These are phyloP conservation scores for Cryptus viduatorius DNA, from an alignment of 2,888 invertebrate genomes.

Conservation along the genomic window DNA sequence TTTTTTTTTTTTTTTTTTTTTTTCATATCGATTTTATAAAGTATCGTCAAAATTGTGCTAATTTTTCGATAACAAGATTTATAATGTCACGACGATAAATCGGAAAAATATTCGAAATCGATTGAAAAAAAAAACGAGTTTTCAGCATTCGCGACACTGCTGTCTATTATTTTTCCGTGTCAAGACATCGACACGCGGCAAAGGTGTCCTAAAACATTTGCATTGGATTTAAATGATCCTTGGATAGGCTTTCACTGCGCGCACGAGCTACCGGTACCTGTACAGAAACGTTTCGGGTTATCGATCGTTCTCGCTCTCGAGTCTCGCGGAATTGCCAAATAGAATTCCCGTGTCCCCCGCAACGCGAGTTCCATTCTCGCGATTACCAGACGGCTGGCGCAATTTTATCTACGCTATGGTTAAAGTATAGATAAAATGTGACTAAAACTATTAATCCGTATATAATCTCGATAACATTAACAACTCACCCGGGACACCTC, in stretches of 20 bases:
- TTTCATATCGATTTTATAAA: too few relatives aligned
- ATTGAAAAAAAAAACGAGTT: too few relatives aligned
- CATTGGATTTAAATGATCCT: conserved; percentile 24
- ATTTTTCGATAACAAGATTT: too few relatives aligned
- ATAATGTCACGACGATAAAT: too few relatives aligned
- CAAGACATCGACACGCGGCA: conserved; percentile 4
- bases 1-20: too few relatives aligned
- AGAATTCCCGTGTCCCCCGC: conserved; percentile 29
- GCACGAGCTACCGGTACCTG: not conserved
- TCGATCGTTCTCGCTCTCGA: not conserved
- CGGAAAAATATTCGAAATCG: too few relatives aligned
- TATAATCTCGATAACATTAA: not conserved
- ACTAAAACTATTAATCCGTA: not conserved
- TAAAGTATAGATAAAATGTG: not conserved
- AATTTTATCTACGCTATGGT: conserved; percentile 29
- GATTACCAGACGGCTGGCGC: conserved; percentile 29
- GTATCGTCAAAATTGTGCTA: too few relatives aligned
- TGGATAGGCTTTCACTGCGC: conserved; percentile 48
- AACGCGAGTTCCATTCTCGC: conserved; percentile 38
- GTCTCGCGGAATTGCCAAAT: conserved; percentile 38
- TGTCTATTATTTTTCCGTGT: not conserved
- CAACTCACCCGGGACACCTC: not conserved
- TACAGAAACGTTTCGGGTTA: conserved; percentile 7
- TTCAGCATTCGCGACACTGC: too few relatives aligned
- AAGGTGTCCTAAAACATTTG: conserved; percentile 10